Conservation (phyloP, 2,113 vertebrate genomes). For the Neolamprologus devosi region DNA sequence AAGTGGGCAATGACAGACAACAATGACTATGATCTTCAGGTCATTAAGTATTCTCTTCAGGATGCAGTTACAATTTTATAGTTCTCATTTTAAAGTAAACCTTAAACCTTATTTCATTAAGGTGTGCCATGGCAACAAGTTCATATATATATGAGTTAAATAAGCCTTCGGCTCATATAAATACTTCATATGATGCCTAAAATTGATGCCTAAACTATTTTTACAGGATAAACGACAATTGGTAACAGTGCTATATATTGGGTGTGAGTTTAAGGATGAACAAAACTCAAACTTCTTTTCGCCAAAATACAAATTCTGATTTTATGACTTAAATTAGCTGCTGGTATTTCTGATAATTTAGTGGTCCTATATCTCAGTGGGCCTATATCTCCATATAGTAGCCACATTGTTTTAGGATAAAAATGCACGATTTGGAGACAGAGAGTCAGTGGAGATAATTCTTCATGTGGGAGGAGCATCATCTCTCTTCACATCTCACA, state of each 20-base stretch:
- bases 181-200: neutral
- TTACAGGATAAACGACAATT: neutral
- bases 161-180: neutral
- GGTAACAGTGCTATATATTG: rapidly evolving
- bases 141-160: neutral
- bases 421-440: neutral
- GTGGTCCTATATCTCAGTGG: neutral
- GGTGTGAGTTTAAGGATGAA: neutral
- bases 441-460: neutral
- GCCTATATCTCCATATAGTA: rapidly evolving
- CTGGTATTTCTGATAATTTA: neutral
- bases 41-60: neutral
- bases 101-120: neutral
- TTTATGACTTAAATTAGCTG: neutral
- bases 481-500: constrained; percentile 8
- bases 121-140: neutral
- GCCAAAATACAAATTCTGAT: neutral
- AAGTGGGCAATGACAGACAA: neutral
- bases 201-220: neutral
- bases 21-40: neutral
- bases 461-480: neutral
- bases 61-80: neutral
- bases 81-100: neutral
- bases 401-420: neutral
- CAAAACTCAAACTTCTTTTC: neutral